Evolutionary conservation across 2,797 vertebrate species (phyloP).

Genomic region (Molossus alvarezi): DNA sequence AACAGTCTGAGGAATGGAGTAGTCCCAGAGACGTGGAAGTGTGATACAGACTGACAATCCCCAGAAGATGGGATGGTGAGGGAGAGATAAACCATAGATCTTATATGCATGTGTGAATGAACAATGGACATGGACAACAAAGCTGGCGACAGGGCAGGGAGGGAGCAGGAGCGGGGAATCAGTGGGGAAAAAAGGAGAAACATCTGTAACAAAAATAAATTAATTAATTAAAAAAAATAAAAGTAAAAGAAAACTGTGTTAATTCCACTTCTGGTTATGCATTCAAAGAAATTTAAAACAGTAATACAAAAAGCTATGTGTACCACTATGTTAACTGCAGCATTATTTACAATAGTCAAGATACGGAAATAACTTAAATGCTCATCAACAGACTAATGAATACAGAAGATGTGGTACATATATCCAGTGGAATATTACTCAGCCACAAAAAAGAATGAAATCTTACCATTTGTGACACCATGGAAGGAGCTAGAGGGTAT

Average conservation of each 20-base stretch:
- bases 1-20: too few relatives aligned
- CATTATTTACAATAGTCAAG: not conserved
- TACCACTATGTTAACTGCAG: not conserved
- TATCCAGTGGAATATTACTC: not conserved
- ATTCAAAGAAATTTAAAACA: not conserved
- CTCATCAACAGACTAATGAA: not conserved
- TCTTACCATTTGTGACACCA: not conserved
- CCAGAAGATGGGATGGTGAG: too few relatives aligned
- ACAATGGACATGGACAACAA: too few relatives aligned
- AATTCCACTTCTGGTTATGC: not conserved
- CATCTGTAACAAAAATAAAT: too few relatives aligned
- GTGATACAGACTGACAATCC: too few relatives aligned
- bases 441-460: not conserved
- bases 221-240: too few relatives aligned
- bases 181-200: too few relatives aligned
- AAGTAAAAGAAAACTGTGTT: not conserved
- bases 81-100: too few relatives aligned
- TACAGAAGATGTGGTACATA: not conserved
- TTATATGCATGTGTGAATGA: too few relatives aligned
- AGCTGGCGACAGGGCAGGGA: too few relatives aligned
- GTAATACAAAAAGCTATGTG: not conserved
- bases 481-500: not conserved
- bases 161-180: too few relatives aligned
- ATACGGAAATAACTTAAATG: not conserved
- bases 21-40: too few relatives aligned